Evolutionary conservation across 2,888 invertebrate species (phyloP).

Genomic region (Perdita meconis): DNA sequence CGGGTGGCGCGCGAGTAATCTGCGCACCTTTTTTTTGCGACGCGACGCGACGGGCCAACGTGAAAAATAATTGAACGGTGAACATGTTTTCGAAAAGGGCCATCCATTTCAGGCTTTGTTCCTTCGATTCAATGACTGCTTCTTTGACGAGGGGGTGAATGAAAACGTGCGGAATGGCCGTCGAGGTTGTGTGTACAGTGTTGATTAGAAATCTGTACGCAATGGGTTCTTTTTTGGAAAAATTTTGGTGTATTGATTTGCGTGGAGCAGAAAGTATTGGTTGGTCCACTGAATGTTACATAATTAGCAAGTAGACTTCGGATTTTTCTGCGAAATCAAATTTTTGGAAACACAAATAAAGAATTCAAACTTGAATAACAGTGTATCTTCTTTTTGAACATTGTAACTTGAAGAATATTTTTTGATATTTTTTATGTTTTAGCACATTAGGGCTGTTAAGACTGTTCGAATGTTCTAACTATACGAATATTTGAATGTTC

Average conservation of each 20-base stretch:
- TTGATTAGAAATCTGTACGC: not conserved
- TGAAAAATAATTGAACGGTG: constrained; percentile 50
- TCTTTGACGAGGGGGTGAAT: not conserved
- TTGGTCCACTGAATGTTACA: too few relatives aligned
- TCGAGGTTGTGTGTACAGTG: not conserved
- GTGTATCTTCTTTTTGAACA: too few relatives aligned
- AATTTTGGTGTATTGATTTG: not conserved
- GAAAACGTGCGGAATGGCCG: not conserved
- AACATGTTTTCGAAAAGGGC: constrained; percentile 21
- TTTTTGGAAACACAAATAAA: too few relatives aligned
- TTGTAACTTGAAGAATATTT: too few relatives aligned
- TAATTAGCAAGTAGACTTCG: too few relatives aligned
- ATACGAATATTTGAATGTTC: too few relatives aligned
- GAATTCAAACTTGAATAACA: too few relatives aligned
- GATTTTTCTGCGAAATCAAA: too few relatives aligned
- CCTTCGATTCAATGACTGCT: constrained; percentile 4
- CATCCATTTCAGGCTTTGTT: constrained; percentile 5
- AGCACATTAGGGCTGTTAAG: too few relatives aligned
- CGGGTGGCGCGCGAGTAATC: constrained; percentile 32
- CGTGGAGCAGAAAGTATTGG: too few relatives aligned
- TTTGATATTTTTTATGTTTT: too few relatives aligned
- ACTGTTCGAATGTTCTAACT: too few relatives aligned
- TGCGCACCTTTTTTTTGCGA: constrained; percentile 21
- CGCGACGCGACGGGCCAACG: constrained; percentile 17
- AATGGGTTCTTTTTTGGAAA: not conserved